A percentile compares a stretch with the other conserved stretches of the same genome.
phyloP scores from a whole-genome alignment of 2,113 vertebrate genomes.

The Tauraco erythrolophus region DNA sequence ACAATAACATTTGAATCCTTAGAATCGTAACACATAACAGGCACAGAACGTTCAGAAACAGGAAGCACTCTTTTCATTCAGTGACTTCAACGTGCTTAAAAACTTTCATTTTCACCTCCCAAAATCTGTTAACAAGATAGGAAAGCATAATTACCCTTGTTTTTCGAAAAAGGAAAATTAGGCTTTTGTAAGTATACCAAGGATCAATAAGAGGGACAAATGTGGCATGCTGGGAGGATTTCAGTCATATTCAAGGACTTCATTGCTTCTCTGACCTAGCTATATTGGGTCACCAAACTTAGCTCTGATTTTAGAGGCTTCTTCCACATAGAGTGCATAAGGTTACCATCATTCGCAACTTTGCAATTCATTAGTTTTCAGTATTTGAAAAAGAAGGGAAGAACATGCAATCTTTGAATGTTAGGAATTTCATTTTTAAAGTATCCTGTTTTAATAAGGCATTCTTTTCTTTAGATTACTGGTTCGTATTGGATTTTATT shows the following conservation, averaged over 20 bases:
- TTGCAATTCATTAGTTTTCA: conserved; percentile 57
- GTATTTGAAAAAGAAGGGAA: conserved; percentile 23
- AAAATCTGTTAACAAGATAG: not conserved
- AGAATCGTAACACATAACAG: not conserved
- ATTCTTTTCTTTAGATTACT: not conserved
- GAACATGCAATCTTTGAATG: not conserved
- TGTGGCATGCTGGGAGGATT: conserved; percentile 44
- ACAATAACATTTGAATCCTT: not conserved
- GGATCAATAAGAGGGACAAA: conserved; percentile 2
- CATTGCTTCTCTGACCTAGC: conserved; percentile 46
- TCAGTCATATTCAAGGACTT: conserved; percentile 48
- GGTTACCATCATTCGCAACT: conserved; percentile 51
- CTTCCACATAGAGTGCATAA: conserved; percentile 32
- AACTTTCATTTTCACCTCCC: conserved; percentile 11
- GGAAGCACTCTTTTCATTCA: not conserved
- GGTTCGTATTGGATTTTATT: not conserved
- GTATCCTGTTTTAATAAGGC: conserved; percentile 10
- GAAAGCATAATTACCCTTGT: not conserved
- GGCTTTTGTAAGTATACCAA: not conserved
- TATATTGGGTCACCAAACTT: conserved; percentile 53
- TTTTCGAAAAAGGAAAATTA: not conserved
- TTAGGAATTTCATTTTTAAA: not conserved
- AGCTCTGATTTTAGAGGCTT: conserved; percentile 44
- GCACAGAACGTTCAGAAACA: not conserved
- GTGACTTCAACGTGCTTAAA: not conserved